Percentiles rank a stretch among this genome's conserved stretches.
Conservation (phyloP, 2,113 vertebrate species). For the Sinosuthora webbiana region DNA sequence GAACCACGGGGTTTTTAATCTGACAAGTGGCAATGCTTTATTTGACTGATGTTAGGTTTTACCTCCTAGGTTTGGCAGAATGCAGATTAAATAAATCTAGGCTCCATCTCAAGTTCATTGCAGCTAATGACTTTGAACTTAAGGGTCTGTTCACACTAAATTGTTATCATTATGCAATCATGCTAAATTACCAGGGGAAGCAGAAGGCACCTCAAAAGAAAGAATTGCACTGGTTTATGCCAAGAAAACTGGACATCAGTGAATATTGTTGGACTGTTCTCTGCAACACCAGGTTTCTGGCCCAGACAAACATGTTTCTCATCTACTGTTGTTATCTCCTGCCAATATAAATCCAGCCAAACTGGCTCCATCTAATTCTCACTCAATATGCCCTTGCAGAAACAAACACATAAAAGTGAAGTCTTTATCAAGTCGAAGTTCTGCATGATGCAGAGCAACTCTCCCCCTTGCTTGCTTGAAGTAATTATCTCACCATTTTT, state of each 20-base stretch:
- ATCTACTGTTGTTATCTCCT: constrained; percentile 29
- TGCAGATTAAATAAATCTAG: neutral
- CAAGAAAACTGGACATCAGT: constrained; percentile 15
- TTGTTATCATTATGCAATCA: neutral
- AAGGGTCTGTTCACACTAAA: neutral
- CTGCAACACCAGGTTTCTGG: constrained; percentile 18
- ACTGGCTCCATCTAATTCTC: constrained; percentile 49
- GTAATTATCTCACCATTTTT: neutral
- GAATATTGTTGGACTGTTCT: neutral
- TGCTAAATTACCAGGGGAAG: neutral
- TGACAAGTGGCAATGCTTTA: neutral
- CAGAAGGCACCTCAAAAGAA: constrained; percentile 9
- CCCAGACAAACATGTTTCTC: constrained; percentile 30
- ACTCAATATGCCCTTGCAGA: constrained; percentile 48
- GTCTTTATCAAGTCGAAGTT: constrained; percentile 14
- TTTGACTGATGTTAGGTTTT: neutral
- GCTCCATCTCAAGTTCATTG: neutral
- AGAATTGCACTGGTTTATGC: neutral
- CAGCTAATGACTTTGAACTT: constrained; percentile 9
- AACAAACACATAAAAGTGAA: constrained; percentile 21
- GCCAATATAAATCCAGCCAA: constrained; percentile 54
- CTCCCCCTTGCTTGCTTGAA: neutral
- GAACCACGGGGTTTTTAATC: neutral
- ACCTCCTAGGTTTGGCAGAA: neutral
- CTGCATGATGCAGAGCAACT: neutral